Evolutionary conservation across 2,113 vertebrate genomes (phyloP).

Genomic region (Archocentrus centrarchus): DNA sequence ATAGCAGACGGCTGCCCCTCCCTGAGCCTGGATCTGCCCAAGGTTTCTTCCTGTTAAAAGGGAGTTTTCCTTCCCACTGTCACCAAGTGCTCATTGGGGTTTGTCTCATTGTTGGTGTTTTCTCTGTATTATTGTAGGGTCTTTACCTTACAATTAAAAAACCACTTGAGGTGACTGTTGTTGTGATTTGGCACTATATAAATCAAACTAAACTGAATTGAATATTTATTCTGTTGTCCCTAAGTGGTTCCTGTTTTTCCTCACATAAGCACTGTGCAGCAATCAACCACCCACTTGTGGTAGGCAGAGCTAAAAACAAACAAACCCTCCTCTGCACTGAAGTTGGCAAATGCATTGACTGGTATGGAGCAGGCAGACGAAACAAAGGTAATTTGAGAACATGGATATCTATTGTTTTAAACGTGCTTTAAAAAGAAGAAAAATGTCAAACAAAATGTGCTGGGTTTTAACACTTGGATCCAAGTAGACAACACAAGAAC

Average conservation of each 20-base stretch:
- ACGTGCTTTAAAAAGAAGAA: background rate
- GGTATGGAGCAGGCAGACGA: background rate
- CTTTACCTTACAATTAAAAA: too few species aligned
- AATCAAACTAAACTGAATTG: too few species aligned
- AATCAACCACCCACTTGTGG: slow-evolving; percentile 33
- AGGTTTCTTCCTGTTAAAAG: too few species aligned
- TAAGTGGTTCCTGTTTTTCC: slow-evolving; percentile 17
- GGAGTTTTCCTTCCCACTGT: too few species aligned
- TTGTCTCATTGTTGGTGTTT: too few species aligned
- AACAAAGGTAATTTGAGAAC: slow-evolving; percentile 1
- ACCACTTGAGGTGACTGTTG: too few species aligned
- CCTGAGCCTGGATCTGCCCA: too few species aligned
- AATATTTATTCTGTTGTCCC: slow-evolving; percentile 8
- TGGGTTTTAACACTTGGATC: background rate
- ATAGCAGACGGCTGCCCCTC: too few species aligned
- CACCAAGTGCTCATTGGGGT: too few species aligned
- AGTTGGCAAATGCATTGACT: background rate
- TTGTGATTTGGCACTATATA: too few species aligned
- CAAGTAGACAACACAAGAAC: background rate
- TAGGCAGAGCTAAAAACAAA: slow-evolving; percentile 49
- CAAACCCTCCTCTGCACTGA: slow-evolving; percentile 38
- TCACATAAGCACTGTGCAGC: slow-evolving; percentile 28
- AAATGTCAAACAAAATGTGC: background rate
- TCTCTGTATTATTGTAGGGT: too few species aligned
- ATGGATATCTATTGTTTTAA: background rate